Evolutionary conservation across 1,140 invertebrate species (phyloP).

Genomic region (Solen grandis): DNA sequence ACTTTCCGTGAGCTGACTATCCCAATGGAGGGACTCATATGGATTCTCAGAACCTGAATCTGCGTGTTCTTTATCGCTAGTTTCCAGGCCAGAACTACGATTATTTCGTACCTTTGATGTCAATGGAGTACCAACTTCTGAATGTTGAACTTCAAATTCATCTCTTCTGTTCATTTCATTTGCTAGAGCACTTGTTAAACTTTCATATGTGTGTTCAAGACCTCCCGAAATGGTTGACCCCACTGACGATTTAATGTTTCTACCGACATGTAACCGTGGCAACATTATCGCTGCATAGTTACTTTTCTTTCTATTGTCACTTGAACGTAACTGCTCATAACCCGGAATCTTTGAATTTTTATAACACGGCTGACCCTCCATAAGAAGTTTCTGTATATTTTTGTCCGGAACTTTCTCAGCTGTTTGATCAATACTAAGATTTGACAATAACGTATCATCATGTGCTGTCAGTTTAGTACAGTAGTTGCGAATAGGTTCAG

Average conservation of each 20-base stretch:
- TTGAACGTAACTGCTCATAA: neutral
- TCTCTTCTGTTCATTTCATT: slow-evolving; percentile 32
- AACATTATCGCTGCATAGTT: neutral
- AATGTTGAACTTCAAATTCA: neutral
- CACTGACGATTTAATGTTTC: neutral
- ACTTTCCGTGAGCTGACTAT: no score
- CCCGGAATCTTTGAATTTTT: no score
- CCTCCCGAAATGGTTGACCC: neutral
- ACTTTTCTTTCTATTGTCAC: neutral
- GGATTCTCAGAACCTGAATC: slow-evolving; percentile 26
- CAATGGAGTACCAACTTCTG: neutral
- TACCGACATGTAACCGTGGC: neutral
- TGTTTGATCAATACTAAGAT: no score
- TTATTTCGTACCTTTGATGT: neutral
- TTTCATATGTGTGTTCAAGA: slow-evolving; percentile 41
- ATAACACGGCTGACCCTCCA: slow-evolving; percentile 13
- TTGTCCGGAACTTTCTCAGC: no score
- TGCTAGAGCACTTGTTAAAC: slow-evolving; percentile 7
- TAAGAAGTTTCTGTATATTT: slow-evolving; percentile 9
- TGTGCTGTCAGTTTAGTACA: no score
- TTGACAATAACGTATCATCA: no score
- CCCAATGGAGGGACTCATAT: no score
- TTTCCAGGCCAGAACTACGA: neutral
- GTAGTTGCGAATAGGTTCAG: no score
- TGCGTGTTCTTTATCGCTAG: neutral